Percentiles rank a stretch among this genome's conserved stretches.
Conservation (phyloP, 2,113 vertebrate genomes). For the Stegastes partitus region DNA sequence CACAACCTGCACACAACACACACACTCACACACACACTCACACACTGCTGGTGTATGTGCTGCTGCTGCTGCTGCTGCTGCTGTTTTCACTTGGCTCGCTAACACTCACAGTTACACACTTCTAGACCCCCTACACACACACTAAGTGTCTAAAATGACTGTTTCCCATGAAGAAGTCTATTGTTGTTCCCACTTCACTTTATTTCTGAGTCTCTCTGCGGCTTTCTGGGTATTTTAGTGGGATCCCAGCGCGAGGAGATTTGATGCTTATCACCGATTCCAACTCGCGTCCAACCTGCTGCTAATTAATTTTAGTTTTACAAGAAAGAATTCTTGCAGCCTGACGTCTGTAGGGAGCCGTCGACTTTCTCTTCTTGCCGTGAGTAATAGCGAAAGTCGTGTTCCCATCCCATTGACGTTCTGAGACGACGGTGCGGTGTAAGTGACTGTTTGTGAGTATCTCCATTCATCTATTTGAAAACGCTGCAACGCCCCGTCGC, state of each 20-base stretch:
- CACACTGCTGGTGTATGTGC: constrained; percentile 25
- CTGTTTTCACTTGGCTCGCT: constrained; percentile 43
- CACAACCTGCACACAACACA: constrained; percentile 32
- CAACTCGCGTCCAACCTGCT: background rate
- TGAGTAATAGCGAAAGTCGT: constrained; percentile 60
- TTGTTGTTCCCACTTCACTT: background rate
- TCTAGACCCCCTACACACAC: background rate
- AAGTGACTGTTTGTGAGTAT: constrained; percentile 55
- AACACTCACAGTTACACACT: constrained; percentile 23
- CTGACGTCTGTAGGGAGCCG: background rate
- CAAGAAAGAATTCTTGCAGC: background rate
- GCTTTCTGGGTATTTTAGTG: background rate
- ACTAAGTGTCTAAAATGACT: constrained; percentile 1
- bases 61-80: constrained; percentile 26
- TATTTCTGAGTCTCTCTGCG: background rate
- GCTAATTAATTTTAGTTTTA: background rate
- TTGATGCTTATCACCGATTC: background rate
- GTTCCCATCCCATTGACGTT: constrained; percentile 50
- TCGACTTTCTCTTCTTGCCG: constrained; percentile 58
- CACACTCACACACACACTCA: constrained; percentile 21
- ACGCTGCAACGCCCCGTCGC: constrained; percentile 12
- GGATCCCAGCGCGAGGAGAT: background rate
- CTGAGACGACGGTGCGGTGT: constrained; percentile 38
- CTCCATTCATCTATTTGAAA: constrained; percentile 53
- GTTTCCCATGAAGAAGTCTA: background rate